Percentiles rank a stretch among this genome's conserved stretches.
Evolutionary conservation across 37 sponge, comb jelly and placozoan species (phyloP).

Genomic region (Eunapius fragilis): DNA sequence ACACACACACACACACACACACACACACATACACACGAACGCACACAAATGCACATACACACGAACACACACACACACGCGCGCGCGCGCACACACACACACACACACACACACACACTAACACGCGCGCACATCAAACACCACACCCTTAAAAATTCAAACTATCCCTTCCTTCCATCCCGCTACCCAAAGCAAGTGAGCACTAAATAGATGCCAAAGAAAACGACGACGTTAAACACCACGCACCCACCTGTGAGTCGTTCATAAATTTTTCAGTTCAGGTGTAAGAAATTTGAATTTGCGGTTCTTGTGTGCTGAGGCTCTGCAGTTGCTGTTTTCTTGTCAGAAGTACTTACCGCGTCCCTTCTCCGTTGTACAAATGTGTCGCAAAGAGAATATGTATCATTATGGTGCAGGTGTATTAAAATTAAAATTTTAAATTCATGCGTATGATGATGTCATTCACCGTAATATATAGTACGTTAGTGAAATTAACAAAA

Average conservation of each 20-base stretch:
- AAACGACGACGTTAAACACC: neutral
- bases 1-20: neutral
- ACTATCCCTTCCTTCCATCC: neutral
- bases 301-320: neutral
- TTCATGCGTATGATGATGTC: neutral
- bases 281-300: neutral
- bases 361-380: neutral
- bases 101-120: conserved; percentile 5
- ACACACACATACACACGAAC: too few species aligned
- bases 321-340: neutral
- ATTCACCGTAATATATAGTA: too few species aligned
- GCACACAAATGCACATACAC: too few species aligned
- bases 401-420: neutral
- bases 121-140: neutral
- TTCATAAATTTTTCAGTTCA: neutral
- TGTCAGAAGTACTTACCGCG: neutral
- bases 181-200: neutral
- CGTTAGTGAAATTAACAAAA: too few species aligned
- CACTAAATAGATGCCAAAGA: neutral
- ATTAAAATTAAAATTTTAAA: neutral
- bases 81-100: neutral
- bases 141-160: conserved; percentile 18
- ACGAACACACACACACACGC: conserved; percentile 1
- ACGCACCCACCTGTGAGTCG: neutral
- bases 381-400: neutral